A percentile compares a stretch with the other conserved stretches of the same genome.
Conservation (phyloP, 2,797 vertebrate species). For the Sarcoramphus papa region DNA sequence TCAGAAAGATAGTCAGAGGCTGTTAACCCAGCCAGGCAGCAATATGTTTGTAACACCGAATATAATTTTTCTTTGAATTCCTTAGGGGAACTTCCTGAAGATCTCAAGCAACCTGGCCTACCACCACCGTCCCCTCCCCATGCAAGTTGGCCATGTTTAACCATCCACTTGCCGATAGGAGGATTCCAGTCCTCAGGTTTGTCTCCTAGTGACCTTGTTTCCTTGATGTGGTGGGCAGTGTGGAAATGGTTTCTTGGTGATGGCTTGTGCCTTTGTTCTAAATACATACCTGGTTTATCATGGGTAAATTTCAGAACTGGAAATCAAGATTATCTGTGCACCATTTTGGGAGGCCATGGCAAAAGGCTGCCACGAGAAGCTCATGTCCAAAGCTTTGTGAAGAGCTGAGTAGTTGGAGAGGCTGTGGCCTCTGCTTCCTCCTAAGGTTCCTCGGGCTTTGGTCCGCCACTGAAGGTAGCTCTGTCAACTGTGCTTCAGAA, state of each 20-base stretch:
- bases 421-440: neutral
- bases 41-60: neutral
- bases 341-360: neutral
- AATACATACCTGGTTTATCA: neutral
- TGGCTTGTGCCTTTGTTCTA: neutral
- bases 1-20: neutral
- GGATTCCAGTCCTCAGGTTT: neutral
- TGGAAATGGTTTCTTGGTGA: neutral
- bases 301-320: neutral
- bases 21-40: neutral
- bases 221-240: neutral
- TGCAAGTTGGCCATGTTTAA: neutral
- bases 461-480: neutral
- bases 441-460: neutral
- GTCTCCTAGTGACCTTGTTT: neutral
- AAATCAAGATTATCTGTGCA: neutral
- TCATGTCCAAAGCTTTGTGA: neutral
- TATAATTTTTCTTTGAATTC: neutral
- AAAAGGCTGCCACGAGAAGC: neutral
- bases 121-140: neutral
- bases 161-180: neutral
- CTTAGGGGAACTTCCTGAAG: neutral
- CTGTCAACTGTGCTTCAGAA: neutral
- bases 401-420: neutral
- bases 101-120: neutral